Conservation (phyloP, 2,797 vertebrate species). For the Triplophysa bombifrons region DNA sequence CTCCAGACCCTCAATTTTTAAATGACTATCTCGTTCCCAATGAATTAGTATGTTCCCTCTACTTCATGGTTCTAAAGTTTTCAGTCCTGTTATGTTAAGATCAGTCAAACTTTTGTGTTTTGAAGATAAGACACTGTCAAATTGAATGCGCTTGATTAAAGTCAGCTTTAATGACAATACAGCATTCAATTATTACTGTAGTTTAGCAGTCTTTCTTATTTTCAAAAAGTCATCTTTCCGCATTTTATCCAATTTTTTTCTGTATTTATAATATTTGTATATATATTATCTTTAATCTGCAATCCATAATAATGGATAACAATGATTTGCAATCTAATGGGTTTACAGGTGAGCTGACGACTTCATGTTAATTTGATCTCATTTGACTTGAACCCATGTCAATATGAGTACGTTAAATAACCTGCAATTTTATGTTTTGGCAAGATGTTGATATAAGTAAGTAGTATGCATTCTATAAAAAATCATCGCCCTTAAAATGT, state of each 20-base stretch:
- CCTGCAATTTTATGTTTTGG: too few relatives aligned
- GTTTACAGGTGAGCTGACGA: too few relatives aligned
- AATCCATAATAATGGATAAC: too few relatives aligned
- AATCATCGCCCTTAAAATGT: not conserved
- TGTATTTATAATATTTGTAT: not conserved
- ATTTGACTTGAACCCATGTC: too few relatives aligned
- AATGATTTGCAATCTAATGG: too few relatives aligned
- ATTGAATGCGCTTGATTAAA: not conserved
- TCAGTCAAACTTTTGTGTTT: not conserved
- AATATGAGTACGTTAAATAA: too few relatives aligned
- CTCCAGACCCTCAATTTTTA: constrained; percentile 23
- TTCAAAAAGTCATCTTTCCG: not conserved
- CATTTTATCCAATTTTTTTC: not conserved
- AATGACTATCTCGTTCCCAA: constrained; percentile 15
- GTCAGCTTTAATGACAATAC: not conserved
- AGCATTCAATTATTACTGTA: not conserved
- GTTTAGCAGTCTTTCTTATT: not conserved
- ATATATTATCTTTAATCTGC: too few relatives aligned
- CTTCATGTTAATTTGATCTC: too few relatives aligned
- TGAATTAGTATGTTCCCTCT: not conserved
- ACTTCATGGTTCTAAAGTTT: not conserved
- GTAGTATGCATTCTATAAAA: not conserved
- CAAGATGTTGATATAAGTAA: too few relatives aligned
- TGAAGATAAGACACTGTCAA: not conserved
- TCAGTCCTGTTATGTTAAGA: not conserved